A percentile compares a stretch with the other conserved stretches of the same genome.
Conservation (phyloP, 1,140 invertebrate genomes). For the Brachionus sp. region DNA sequence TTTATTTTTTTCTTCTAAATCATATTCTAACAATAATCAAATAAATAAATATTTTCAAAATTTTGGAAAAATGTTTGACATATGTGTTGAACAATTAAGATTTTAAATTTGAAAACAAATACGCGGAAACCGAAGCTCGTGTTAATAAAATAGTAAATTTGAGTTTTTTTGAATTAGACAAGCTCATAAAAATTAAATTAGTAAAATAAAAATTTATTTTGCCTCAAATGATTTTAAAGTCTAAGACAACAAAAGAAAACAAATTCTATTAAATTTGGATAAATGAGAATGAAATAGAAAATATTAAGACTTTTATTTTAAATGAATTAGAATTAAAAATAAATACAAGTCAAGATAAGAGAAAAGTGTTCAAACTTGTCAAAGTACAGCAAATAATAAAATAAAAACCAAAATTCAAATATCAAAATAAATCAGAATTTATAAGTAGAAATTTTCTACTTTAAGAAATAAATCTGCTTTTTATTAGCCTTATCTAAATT, state of each 20-base stretch:
- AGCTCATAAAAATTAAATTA: conserved; percentile 5
- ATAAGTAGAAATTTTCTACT: not conserved
- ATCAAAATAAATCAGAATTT: conserved; percentile 27
- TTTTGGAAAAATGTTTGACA: not conserved
- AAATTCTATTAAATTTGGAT: not conserved
- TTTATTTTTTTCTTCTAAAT: not conserved
- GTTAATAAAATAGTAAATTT: not conserved
- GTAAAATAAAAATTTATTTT: not conserved
- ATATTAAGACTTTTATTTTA: not conserved
- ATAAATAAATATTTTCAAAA: not conserved
- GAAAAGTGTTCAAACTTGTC: not conserved
- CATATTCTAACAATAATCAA: not conserved
- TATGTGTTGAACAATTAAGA: not conserved
- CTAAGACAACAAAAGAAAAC: not conserved
- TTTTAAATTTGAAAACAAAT: not conserved
- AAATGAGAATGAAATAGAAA: not conserved
- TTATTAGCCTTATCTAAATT: conserved; percentile 41
- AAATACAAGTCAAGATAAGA: conserved; percentile 18
- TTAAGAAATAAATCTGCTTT: not conserved
- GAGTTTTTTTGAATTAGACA: not conserved
- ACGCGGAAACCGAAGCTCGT: not conserved
- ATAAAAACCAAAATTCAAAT: conserved; percentile 10
- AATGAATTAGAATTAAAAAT: not conserved
- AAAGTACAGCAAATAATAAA: not conserved
- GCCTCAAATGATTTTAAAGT: not conserved